Percentiles rank a stretch among this genome's conserved stretches.
These are phyloP conservation scores for Arothron firmamentum DNA, from an alignment of 2,113 vertebrate genomes.

Conservation along the genomic window DNA sequence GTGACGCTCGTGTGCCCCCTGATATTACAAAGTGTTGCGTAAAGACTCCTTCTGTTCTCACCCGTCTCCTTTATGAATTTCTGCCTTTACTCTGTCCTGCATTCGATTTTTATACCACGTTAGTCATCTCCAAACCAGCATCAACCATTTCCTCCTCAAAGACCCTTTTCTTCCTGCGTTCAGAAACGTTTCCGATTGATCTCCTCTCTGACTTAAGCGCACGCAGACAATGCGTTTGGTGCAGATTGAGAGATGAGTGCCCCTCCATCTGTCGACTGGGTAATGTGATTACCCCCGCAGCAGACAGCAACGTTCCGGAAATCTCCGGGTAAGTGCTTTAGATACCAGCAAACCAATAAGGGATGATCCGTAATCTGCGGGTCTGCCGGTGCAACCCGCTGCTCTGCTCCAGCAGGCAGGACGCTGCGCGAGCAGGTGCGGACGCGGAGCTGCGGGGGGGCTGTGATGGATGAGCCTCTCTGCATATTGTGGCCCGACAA, in stretches of 20 bases:
- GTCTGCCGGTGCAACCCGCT: constrained; percentile 48
- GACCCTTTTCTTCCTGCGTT: constrained; percentile 14
- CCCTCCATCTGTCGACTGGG: constrained; percentile 57
- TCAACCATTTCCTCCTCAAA: constrained; percentile 18
- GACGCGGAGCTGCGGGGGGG: constrained; percentile 32
- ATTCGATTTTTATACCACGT: constrained; percentile 16
- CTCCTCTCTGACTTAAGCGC: constrained; percentile 12
- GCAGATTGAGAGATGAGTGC: constrained; percentile 46
- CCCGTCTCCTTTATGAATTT: constrained; percentile 18
- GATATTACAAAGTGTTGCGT: constrained; percentile 25
- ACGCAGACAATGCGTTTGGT: constrained; percentile 8
- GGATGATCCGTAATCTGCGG: constrained; percentile 52
- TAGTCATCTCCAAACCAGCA: constrained; percentile 18
- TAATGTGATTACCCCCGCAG: constrained; percentile 65
- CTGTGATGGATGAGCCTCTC: constrained; percentile 57
- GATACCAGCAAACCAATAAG: constrained; percentile 51
- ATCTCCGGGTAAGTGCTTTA: constrained; percentile 55
- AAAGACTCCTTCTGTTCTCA: constrained; percentile 12
- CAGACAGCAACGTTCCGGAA: constrained; percentile 36
- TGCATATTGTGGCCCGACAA: constrained; percentile 33
- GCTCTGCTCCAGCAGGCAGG: constrained; percentile 21
- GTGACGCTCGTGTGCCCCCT: constrained; percentile 1
- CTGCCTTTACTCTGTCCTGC: constrained; percentile 3
- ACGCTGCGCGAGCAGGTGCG: constrained; percentile 38
- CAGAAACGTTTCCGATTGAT: constrained; percentile 17